Percentiles rank a stretch among this genome's conserved stretches.
These are phyloP conservation scores for Drosophila nikananu DNA, from an alignment of 1,140 invertebrate genomes.

Conservation along the genomic window DNA sequence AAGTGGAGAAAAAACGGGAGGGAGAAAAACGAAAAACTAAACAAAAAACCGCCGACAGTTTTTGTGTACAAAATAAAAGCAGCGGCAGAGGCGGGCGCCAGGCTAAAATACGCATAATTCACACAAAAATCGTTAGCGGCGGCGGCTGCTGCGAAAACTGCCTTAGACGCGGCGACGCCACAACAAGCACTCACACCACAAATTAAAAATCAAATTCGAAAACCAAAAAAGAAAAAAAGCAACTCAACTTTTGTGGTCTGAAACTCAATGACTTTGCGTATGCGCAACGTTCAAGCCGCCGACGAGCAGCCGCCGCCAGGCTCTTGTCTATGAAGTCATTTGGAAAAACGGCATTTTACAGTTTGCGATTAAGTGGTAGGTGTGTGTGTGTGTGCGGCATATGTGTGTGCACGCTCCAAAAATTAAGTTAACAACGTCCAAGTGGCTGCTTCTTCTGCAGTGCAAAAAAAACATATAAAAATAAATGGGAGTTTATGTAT, in stretches of 20 bases:
- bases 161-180: slow-evolving; percentile 65
- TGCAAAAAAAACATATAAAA: slow-evolving; percentile 21
- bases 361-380: slow-evolving; percentile 71
- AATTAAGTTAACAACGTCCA: slow-evolving; percentile 83
- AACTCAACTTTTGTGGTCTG: slow-evolving; percentile 38
- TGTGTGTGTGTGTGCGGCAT: slow-evolving; percentile 55
- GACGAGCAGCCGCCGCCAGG: slow-evolving; percentile 43
- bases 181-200: slow-evolving; percentile 13
- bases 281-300: slow-evolving; percentile 52
- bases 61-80: slow-evolving; percentile 76
- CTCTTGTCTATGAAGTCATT: slow-evolving; percentile 81
- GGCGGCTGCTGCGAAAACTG: slow-evolving; percentile 45
- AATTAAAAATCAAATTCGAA: slow-evolving; percentile 36
- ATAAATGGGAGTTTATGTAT: slow-evolving; percentile 18
- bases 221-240: slow-evolving; percentile 3
- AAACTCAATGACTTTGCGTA: slow-evolving; percentile 74
- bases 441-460: slow-evolving; percentile 65
- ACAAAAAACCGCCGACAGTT: slow-evolving; percentile 73
- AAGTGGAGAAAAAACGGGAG: not conserved
- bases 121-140: slow-evolving; percentile 61
- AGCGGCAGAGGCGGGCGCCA: slow-evolving; percentile 30
- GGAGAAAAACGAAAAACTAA: slow-evolving; percentile 16
- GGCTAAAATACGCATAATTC: slow-evolving; percentile 73
- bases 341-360: slow-evolving; percentile 80
- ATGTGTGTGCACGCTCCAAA: slow-evolving; percentile 81